Evolutionary conservation across 2,888 invertebrate species (phyloP).

Genomic region (Vanessa cardui): DNA sequence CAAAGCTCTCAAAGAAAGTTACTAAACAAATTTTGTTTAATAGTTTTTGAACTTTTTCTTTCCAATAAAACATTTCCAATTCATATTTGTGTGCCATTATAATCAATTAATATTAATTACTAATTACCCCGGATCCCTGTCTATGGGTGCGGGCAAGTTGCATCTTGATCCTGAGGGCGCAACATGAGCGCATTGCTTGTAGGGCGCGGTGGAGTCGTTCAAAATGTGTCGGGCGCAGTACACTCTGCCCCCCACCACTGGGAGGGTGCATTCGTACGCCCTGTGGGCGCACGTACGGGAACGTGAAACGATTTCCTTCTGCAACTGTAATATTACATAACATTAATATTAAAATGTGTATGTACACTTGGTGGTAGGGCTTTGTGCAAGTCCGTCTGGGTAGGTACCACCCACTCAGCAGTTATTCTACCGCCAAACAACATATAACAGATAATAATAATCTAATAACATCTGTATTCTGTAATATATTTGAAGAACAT

Average conservation of each 20-base stretch:
- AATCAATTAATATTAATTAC: too few species aligned
- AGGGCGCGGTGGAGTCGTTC: conserved; percentile 91
- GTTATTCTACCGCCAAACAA: too few species aligned
- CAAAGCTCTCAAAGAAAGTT: too few species aligned
- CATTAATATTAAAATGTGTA: neutral
- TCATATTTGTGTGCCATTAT: too few species aligned
- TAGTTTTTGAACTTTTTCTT: too few species aligned
- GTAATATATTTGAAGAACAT: too few species aligned
- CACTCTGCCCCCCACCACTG: conserved; percentile 87
- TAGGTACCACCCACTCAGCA: too few species aligned
- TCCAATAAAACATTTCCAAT: too few species aligned
- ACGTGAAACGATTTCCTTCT: conserved; percentile 84
- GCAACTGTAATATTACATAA: conserved; percentile 68
- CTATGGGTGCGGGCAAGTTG: conserved; percentile 86
- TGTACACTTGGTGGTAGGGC: too few species aligned
- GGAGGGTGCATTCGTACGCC: conserved; percentile 86
- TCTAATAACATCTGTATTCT: too few species aligned
- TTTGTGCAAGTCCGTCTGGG: too few species aligned
- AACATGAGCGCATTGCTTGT: conserved; percentile 88
- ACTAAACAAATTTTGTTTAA: neutral
- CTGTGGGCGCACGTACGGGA: conserved; percentile 84
- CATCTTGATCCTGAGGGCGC: conserved; percentile 88
- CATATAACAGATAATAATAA: too few species aligned
- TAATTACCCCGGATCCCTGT: conserved; percentile 60
- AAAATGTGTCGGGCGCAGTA: conserved; percentile 93